These are phyloP conservation scores for Empis livida DNA, from an alignment of 2,888 invertebrate genomes.

Conservation along the genomic window DNA sequence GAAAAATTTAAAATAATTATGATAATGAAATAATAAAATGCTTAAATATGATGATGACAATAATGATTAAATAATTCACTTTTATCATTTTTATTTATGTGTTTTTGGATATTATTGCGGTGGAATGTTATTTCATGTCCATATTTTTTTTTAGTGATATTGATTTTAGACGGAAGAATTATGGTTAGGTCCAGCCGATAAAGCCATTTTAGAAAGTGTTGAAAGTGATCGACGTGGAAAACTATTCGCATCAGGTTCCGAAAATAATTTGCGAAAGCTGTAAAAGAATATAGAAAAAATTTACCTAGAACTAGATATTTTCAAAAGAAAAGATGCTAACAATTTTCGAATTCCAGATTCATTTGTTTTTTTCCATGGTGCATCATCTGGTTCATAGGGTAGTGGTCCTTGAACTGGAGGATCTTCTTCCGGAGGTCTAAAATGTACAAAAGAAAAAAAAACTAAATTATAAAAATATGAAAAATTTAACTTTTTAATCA, in stretches of 20 bases:
- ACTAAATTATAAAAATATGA: constrained; percentile 2
- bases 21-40: too few relatives aligned
- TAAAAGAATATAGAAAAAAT: constrained; percentile 18
- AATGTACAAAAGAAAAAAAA: constrained; percentile 3
- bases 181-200: constrained; percentile 29
- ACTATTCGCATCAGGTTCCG: constrained; percentile 45
- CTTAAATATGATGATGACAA: neutral
- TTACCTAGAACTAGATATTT: neutral
- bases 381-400: constrained; percentile 93
- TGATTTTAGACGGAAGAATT: neutral
- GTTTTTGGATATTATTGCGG: neutral
- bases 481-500: constrained; percentile 8
- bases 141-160: neutral
- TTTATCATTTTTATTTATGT: neutral
- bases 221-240: constrained; percentile 72
- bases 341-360: constrained; percentile 85
- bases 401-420: constrained; percentile 93
- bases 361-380: constrained; percentile 73
- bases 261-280: constrained; percentile 84
- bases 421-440: constrained; percentile 53
- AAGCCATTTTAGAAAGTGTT: constrained; percentile 63
- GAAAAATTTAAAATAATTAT: too few relatives aligned
- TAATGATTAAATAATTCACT: neutral
- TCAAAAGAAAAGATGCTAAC: constrained; percentile 47
- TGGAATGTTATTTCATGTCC: neutral